Base-by-base conservation (phyloP, 2,888 invertebrate genomes). In the Hypsopygia costalis region DNA sequence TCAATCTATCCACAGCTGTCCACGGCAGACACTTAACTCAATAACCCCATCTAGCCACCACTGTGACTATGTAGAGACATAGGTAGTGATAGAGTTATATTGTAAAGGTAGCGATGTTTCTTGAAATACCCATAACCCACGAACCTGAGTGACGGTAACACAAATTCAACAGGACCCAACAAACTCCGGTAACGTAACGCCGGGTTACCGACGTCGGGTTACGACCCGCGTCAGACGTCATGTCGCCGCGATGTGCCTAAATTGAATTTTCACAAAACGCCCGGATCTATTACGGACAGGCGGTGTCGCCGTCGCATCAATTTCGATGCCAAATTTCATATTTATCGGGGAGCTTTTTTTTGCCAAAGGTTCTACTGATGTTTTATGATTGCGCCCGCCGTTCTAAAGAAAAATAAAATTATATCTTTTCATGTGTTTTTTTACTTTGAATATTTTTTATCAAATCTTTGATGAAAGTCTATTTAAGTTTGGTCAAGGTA, bases 261-360 rank as follows among this genome's bases (percentile, higher is more conserved):
- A 76, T 77, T 77, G 74, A 71, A 78, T 78, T 68, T 57, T 59
- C 57, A 41, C 52, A 44, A n/a, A 63, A 60, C 57, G 68, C 58
- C 68, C 57, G 60, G 60, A 58, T 56, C 56, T 58, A 70, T 71
- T 70, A 69, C 63, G 46, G 66, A 47, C 69, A 62, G 58, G 56
- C 66, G 63, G 60, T 47, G 61, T 48, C 61, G 62, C 58, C 54
- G 58, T 64, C 62, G 52, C 49, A 60, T 68, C 73, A 69, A 77
- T 75, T 75, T 71, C 53, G 60, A 47, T 58, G 61, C 49, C 57
- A 64, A 70, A 69, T 71, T 65, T 73, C 70, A 69, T 69, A 69
- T 72, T 68, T 65, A 57, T 58, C 58, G 45, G 52, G 45, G 36
- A 35, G 39, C 22, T 39, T 28, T 42, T 43, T 58, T 54, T 50